Conservation (phyloP, 2,888 invertebrate species). For the Beris chalybata region DNA sequence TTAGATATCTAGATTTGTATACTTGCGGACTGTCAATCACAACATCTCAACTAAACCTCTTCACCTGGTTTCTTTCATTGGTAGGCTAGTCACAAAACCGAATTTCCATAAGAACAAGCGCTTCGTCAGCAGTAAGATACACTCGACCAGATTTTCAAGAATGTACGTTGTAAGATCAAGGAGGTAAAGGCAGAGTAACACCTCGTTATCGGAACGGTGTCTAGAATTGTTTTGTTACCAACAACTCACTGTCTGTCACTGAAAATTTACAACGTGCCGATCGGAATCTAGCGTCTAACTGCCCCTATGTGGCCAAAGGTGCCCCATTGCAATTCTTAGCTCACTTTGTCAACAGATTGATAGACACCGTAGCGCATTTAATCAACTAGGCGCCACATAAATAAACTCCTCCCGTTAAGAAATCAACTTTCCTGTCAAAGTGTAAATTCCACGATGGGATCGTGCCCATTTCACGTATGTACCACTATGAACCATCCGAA, state of each 20-base stretch:
- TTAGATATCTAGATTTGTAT: no score
- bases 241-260: constrained; percentile 27
- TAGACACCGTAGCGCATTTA: constrained; percentile 15
- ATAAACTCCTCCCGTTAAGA: constrained; percentile 16
- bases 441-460: constrained; percentile 18
- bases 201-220: not conserved
- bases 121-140: no score
- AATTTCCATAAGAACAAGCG: no score
- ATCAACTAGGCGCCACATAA: constrained; percentile 30
- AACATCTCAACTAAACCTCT: no score
- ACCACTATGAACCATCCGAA: no score
- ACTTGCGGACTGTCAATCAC: no score
- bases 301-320: not conserved
- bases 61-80: no score
- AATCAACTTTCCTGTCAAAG: constrained; percentile 32
- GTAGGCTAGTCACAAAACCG: no score
- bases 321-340: constrained; percentile 22
- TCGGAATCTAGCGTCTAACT: constrained; percentile 10
- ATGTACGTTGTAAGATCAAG: no score
- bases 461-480: no score
- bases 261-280: constrained; percentile 25
- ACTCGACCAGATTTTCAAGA: no score
- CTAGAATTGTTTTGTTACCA: constrained; percentile 21
- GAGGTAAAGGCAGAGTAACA: no score
- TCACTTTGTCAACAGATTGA: constrained; percentile 22